Conservation (phyloP, 2,888 invertebrate species). For the Anorthoa munda region DNA sequence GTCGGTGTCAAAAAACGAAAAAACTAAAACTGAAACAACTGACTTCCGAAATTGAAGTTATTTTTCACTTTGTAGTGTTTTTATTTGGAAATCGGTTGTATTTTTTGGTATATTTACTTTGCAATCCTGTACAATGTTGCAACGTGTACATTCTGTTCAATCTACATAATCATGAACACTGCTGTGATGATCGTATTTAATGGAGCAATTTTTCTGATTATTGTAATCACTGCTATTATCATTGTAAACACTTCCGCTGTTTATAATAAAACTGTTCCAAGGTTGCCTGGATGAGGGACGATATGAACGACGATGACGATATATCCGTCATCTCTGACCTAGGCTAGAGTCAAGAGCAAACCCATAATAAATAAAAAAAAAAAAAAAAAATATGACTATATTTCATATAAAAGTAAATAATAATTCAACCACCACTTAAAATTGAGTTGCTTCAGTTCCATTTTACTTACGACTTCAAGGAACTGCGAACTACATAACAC, state of each 20-base stretch:
- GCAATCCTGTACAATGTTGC: not conserved
- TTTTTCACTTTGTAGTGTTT: no score
- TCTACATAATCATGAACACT: conserved; percentile 4
- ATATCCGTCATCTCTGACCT: no score
- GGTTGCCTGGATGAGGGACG: not conserved
- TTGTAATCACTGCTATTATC: conserved; percentile 8
- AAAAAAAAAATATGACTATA: no score
- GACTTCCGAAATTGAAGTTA: no score
- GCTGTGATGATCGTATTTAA: conserved; percentile 9
- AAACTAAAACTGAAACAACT: no score
- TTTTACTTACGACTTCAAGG: conserved; percentile 5
- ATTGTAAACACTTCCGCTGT: conserved; percentile 25
- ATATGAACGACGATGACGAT: no score
- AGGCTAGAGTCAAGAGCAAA: no score
- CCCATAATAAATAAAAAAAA: no score
- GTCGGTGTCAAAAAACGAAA: no score
- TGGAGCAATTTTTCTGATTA: conserved; percentile 27
- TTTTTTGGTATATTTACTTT: not conserved
- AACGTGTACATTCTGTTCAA: not conserved
- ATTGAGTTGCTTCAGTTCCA: not conserved
- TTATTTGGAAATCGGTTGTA: no score
- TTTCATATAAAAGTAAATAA: not conserved
- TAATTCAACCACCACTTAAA: not conserved
- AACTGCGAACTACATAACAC: conserved; percentile 25
- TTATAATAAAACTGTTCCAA: conserved; percentile 10